Evolutionary conservation across 2,888 invertebrate genomes (phyloP).

Genomic region (Troides aeacus): DNA sequence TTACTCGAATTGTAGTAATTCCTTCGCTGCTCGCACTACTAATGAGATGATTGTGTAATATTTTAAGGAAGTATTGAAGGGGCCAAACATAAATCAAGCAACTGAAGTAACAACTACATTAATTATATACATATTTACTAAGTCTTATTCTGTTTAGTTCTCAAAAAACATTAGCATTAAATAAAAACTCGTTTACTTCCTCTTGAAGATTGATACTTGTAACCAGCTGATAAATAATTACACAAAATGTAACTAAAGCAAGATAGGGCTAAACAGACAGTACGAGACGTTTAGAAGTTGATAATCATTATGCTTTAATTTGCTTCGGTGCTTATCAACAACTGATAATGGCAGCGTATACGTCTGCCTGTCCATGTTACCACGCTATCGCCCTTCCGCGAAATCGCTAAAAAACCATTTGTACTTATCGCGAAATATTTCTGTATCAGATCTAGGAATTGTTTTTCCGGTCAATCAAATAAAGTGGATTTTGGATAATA

Average conservation of each 20-base stretch:
- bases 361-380: constrained; percentile 57
- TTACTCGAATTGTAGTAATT: constrained; percentile 11
- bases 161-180: too few species aligned
- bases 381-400: constrained; percentile 70
- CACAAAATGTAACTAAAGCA: not conserved
- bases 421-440: constrained; percentile 70
- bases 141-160: not conserved
- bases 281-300: not conserved
- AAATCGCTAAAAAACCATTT: constrained; percentile 69
- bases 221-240: too few species aligned
- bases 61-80: not conserved
- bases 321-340: constrained; percentile 53
- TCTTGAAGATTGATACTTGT: too few species aligned
- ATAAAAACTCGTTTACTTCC: too few species aligned
- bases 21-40: not conserved
- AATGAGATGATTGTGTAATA: not conserved
- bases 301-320: not conserved
- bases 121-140: not conserved
- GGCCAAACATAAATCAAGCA: not conserved
- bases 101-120: not conserved
- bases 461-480: constrained; percentile 32
- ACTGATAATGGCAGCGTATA: constrained; percentile 68
- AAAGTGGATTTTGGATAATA: too few species aligned
- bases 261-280: not conserved
- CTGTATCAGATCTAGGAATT: constrained; percentile 53